Evolutionary conservation across 2,888 invertebrate species (phyloP), one percentile per base, ranked within the genome.

Genomic region (Pheosia gnoma): DNA sequence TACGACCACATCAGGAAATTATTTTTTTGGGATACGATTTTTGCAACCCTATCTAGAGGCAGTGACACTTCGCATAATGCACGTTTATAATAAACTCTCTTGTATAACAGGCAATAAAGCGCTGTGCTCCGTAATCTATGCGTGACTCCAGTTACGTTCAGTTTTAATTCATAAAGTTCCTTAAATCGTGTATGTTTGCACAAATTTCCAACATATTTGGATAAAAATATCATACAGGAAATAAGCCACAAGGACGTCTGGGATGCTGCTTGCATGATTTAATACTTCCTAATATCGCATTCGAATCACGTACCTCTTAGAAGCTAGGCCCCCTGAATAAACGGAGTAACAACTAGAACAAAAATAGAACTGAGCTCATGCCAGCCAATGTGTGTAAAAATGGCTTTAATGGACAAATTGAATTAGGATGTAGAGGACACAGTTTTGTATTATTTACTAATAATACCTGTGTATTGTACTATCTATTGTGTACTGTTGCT

Each of bases 161-260:
- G 73, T 53, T 61, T 49, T n/a, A 52, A 52, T 58, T 58, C 57
- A 60, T 47, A 56, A 53, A 65, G 61, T 65, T 66, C 61, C 63
- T 62, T 56, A 59, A 63, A 55, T 62, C 67, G 57, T 58, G 58
- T 66, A 63, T 68, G 61, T 68, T 69, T 65, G 57, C 58, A 47
- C 57, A 59, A 69, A 57, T 61, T 59, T 61, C 37, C 51, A 61
- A 69, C 65, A 68, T 62, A 65, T 74, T 74, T 71, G 59, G 63
- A 60, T 62, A 79, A 76, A 76, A 72, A 63, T 71, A 72, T 72
- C 70, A 74, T 68, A 74, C 72, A 80, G 81, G 79, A 81, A 81
- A 69, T 61, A 67, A 68, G 64, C 65, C 61, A 60, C 82, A 84
- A 83, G 83, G 84, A 79, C 82, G 78, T 79, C 80, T 81, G 77